Conservation (phyloP, 2,113 vertebrate species). For the Eulemur macaco region DNA sequence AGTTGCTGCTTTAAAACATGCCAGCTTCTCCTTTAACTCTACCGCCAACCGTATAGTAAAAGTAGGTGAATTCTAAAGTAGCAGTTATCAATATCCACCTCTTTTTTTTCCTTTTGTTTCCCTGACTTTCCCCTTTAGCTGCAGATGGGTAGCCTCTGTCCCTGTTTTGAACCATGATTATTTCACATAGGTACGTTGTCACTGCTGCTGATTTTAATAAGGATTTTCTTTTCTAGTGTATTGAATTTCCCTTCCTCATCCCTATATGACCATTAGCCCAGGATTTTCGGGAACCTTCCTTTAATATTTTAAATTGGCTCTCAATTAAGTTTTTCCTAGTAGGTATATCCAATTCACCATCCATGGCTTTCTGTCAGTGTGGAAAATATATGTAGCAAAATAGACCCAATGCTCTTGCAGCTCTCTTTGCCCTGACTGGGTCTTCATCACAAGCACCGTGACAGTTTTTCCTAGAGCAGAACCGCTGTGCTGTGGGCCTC, state of each 20-base stretch:
- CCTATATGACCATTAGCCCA: background rate
- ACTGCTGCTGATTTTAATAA: constrained; percentile 22
- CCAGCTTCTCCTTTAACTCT: background rate
- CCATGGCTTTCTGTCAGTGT: background rate
- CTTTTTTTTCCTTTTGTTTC: constrained; percentile 32
- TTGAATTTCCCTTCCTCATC: background rate
- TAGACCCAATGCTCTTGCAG: background rate
- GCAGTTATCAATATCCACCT: constrained; percentile 18
- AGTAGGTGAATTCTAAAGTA: constrained; percentile 50
- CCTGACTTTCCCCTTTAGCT: constrained; percentile 8
- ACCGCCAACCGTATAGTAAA: background rate
- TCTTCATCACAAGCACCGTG: accelerated
- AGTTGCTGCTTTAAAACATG: constrained; percentile 69
- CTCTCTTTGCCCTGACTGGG: background rate
- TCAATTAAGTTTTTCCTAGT: background rate
- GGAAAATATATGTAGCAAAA: background rate
- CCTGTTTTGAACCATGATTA: constrained; percentile 50
- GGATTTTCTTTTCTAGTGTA: background rate
- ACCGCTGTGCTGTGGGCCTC: no score
- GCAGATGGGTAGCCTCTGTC: background rate
- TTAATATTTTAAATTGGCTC: background rate
- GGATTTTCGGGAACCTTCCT: background rate
- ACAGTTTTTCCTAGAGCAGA: background rate
- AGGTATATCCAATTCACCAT: background rate
- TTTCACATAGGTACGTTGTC: constrained; percentile 42